Percentiles rank a stretch among this genome's conserved stretches.
Evolutionary conservation across 2,888 invertebrate species (phyloP).

Genomic region (Leucoma salicis): DNA sequence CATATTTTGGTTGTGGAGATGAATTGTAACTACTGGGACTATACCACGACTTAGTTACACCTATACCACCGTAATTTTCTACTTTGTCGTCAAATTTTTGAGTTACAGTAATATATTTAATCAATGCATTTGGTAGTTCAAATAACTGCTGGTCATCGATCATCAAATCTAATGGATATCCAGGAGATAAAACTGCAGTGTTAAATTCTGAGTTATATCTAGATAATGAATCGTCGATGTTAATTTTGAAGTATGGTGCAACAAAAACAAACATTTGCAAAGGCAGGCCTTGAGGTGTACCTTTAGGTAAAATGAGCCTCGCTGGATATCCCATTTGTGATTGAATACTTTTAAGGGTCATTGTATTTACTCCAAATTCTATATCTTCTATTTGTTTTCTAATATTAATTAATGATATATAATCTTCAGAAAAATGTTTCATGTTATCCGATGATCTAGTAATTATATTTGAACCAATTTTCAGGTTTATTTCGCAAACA

Average conservation of each 20-base stretch:
- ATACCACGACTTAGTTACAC: constrained; percentile 41
- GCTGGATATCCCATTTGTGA: constrained; percentile 85
- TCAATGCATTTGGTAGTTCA: constrained; percentile 59
- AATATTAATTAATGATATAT: constrained; percentile 82
- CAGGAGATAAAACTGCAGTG: constrained; percentile 69
- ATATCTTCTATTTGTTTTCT: constrained; percentile 83
- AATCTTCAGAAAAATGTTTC: constrained; percentile 82
- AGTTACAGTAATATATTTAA: constrained; percentile 58
- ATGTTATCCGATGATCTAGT: constrained; percentile 84
- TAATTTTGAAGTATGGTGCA: constrained; percentile 71
- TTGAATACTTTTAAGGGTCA: constrained; percentile 70
- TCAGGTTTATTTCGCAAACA: constrained; percentile 81
- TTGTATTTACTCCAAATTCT: constrained; percentile 74
- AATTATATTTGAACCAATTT: constrained; percentile 84
- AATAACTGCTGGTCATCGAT: constrained; percentile 73
- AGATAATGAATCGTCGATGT: constrained; percentile 55
- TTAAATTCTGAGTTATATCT: constrained; percentile 61
- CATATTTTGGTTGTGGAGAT: constrained; percentile 31
- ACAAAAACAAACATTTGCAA: constrained; percentile 85
- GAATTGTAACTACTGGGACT: constrained; percentile 31
- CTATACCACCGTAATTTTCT: constrained; percentile 37
- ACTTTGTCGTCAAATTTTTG: constrained; percentile 51
- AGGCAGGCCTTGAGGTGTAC: constrained; percentile 84
- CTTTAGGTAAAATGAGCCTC: constrained; percentile 87
- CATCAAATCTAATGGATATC: constrained; percentile 88